Conservation (phyloP, 2,888 invertebrate species). For the Cryptus viduatorius region DNA sequence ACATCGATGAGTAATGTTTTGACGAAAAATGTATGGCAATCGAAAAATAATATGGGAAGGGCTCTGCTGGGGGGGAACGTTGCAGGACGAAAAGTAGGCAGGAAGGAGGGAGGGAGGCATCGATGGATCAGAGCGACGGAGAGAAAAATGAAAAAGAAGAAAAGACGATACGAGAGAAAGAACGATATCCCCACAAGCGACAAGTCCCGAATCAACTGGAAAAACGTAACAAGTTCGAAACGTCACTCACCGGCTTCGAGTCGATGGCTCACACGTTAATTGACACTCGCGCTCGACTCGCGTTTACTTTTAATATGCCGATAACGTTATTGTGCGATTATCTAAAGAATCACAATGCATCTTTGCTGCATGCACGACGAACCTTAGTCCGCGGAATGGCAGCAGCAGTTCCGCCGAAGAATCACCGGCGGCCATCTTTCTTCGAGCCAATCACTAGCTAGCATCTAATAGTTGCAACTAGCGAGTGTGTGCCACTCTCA, state of each 20-base stretch:
- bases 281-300: conserved; percentile 54
- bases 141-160: conserved; percentile 71
- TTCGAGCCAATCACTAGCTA: conserved; percentile 65
- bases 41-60: conserved; percentile 6
- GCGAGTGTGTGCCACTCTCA: conserved; percentile 7
- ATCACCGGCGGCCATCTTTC: conserved; percentile 80
- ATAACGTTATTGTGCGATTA: conserved; percentile 22
- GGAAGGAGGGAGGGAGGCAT: conserved; percentile 26
- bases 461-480: conserved; percentile 3
- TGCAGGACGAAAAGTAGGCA: conserved; percentile 24
- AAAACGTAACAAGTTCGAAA: conserved; percentile 37
- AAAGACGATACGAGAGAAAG: conserved; percentile 13
- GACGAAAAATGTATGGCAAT: neutral
- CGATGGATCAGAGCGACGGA: conserved; percentile 31
- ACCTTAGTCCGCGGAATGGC: conserved; percentile 78
- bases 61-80: conserved; percentile 2
- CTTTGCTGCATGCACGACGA: conserved; percentile 48
- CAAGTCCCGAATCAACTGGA: neutral
- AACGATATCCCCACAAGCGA: conserved; percentile 20
- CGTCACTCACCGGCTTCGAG: conserved; percentile 64
- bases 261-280: conserved; percentile 53
- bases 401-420: conserved; percentile 76
- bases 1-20: neutral
- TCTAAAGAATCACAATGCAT: conserved; percentile 42
- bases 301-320: conserved; percentile 24